Percentiles rank a stretch among this genome's conserved stretches.
These are phyloP conservation scores for Chrysodeixis includens DNA, from an alignment of 2,888 invertebrate genomes.

Conservation along the genomic window DNA sequence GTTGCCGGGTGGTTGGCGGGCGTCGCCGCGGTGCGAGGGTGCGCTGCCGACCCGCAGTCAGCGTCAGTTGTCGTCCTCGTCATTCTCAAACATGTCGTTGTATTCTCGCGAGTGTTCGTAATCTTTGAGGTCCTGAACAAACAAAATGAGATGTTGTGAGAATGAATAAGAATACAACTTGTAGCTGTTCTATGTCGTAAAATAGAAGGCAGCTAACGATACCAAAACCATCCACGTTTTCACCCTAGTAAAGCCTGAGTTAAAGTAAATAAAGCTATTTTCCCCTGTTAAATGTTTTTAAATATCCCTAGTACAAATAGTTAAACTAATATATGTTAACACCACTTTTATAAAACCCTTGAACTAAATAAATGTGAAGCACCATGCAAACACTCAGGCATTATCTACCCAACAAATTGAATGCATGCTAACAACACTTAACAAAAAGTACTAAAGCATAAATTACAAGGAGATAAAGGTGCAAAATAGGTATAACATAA, in stretches of 20 bases:
- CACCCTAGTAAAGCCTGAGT: background rate
- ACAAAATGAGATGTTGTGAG: conserved; percentile 69
- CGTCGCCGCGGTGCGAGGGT: conserved; percentile 23
- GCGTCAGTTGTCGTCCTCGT: conserved; percentile 85
- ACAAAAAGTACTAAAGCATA: background rate
- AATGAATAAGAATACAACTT: conserved; percentile 82
- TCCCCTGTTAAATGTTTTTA: background rate
- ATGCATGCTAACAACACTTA: background rate
- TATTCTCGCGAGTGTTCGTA: conserved; percentile 84
- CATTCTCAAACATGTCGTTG: conserved; percentile 88
- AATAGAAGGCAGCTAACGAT: background rate
- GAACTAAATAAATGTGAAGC: background rate
- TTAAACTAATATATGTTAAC: background rate
- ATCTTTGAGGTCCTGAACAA: conserved; percentile 86
- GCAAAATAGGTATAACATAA: background rate
- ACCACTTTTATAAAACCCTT: background rate
- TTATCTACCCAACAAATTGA: background rate
- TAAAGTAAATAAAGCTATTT: background rate
- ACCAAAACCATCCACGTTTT: background rate
- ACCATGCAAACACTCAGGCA: background rate
- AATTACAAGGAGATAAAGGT: background rate
- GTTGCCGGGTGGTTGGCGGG: conserved; percentile 17
- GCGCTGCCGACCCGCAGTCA: conserved; percentile 33
- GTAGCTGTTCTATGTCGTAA: conserved; percentile 9
- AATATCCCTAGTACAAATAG: too few species aligned